Percentiles rank a stretch among this genome's conserved stretches.
phyloP scores from a whole-genome alignment of 2,797 vertebrate species.

The Tamandua tetradactyla region DNA sequence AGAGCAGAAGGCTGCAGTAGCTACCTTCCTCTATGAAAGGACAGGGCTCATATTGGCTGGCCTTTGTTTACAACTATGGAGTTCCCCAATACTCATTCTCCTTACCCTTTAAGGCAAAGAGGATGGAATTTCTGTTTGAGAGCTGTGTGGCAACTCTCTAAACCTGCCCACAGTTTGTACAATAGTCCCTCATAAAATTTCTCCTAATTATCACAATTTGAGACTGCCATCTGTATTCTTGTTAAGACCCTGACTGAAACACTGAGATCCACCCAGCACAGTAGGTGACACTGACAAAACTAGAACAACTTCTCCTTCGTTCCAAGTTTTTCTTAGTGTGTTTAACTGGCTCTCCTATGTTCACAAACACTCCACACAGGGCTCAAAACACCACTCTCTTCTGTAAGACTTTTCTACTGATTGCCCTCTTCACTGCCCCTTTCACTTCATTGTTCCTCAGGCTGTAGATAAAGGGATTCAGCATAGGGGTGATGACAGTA shows the following conservation, averaged over 20 bases:
- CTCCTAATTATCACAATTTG: not conserved
- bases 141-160: not conserved
- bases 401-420: conserved; percentile 42
- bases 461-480: conserved; percentile 75
- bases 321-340: not conserved
- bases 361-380: not conserved
- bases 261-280: not conserved
- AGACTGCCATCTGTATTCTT: not conserved
- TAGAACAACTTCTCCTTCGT: not conserved
- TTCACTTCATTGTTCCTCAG: conserved; percentile 70
- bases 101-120: not conserved
- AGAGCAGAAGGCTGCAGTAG: not conserved
- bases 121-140: not conserved
- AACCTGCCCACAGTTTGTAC: not conserved
- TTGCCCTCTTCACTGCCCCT: conserved; percentile 44
- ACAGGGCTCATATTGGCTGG: not conserved
- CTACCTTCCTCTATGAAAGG: not conserved
- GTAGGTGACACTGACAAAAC: not conserved
- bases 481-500: conserved; percentile 68
- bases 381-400: conserved; percentile 55
- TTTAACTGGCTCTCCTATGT: not conserved
- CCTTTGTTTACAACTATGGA: not conserved
- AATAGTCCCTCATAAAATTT: not conserved
- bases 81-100: not conserved
- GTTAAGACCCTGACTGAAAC: not conserved